Evolutionary conservation across 1,140 invertebrate genomes (phyloP), one percentile per base, ranked within the genome.

Genomic region (Temnothorax longispinosus): DNA sequence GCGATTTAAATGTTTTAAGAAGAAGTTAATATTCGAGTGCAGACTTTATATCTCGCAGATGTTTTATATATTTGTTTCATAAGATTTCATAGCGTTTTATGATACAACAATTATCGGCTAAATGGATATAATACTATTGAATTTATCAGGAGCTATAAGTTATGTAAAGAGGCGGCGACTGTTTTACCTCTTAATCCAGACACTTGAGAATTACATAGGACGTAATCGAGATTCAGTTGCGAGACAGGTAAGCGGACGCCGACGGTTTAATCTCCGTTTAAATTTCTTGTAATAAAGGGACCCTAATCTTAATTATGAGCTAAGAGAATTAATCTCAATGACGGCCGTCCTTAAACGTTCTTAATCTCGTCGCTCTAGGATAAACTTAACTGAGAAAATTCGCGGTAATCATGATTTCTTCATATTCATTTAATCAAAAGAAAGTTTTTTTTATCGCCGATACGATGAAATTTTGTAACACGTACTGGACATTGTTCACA

Each of bases 271-370:
- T 81, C 78, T 82, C 54, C 85, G 47, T 71, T 87, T 82, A 71
- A 87, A 82, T 87, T 87, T 81, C 65, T 41, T 71, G 64, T 84
- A 81, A 81, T 82, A 71, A 81, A 62, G 85, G 65, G 78, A 71
- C 52, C 85, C 85, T 87, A 87, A 82, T 81, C 85, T 84, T 87
- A 81, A 87, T 87, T 87, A 87, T 82, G 85, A 82, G 74, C 78
- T 72, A 87, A 82, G 85, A 72, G 85, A 81, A 81, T 87, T 87
- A 87, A 87, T 87, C 67, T 67, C 77, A 87, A 87, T 71, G 85
- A 81, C 78, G 78, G 77, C 67, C 64, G 58, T 85, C 50, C 82
- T 76, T 85, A 78, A 85, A 65, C 58, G 67, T 74, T 60, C 80
- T 84, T 84, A 82, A 82, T 82, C 80, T 47, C 54, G 75, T 82